Conservation (phyloP, 2,888 invertebrate genomes). For the Adelognathus sp. region DNA sequence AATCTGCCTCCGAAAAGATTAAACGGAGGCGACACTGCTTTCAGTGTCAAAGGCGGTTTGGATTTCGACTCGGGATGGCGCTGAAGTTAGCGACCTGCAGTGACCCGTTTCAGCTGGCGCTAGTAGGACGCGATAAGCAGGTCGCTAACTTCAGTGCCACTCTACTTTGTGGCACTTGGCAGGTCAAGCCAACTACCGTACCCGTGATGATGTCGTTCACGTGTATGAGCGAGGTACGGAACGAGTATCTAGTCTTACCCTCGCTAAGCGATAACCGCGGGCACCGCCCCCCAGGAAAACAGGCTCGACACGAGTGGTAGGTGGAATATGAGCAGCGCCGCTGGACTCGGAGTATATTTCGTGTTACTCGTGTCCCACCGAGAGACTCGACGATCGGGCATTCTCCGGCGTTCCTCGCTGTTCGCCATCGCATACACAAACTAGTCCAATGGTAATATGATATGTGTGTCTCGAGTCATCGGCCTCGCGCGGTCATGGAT, state of each 20-base stretch:
- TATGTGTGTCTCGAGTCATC: constrained; percentile 47
- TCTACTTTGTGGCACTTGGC: no score
- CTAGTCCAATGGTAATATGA: constrained; percentile 45
- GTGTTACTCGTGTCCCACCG: constrained; percentile 65
- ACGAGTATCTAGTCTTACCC: constrained; percentile 32
- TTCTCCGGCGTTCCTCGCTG: constrained; percentile 2
- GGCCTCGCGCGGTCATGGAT: constrained; percentile 36
- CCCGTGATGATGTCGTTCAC: no score
- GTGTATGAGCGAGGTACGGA: no score
- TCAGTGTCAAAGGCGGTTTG: no score
- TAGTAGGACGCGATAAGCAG: no score
- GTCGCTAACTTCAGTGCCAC: no score
- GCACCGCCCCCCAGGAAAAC: constrained; percentile 29
- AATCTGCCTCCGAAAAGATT: no score
- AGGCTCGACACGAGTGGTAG: constrained; percentile 27
- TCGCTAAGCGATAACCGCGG: constrained; percentile 39
- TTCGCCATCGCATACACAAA: constrained; percentile 28
- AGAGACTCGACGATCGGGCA: constrained; percentile 3
- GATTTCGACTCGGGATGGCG: no score
- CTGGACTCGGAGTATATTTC: constrained; percentile 67
- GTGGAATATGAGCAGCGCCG: constrained; percentile 49
- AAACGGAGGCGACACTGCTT: no score
- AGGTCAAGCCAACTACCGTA: no score
- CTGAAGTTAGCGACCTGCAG: no score
- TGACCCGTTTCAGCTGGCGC: no score